These are phyloP conservation scores for Cichladusa arquata DNA, from an alignment of 2,113 vertebrate species.

Conservation along the genomic window DNA sequence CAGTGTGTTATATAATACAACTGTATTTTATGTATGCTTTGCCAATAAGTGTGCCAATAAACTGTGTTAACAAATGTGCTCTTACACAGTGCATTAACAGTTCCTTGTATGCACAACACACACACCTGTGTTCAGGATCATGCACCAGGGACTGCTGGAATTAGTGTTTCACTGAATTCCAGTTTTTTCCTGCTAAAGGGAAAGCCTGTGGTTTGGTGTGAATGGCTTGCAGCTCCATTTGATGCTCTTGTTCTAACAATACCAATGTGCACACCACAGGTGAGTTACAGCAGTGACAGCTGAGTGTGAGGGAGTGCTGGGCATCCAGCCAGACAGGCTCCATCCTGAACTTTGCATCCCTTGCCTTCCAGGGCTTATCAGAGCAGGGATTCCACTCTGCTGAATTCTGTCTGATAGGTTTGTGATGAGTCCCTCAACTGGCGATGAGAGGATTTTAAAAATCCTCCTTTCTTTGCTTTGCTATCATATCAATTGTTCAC, in stretches of 20 bases:
- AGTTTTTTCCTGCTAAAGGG: background rate
- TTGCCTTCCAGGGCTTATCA: background rate
- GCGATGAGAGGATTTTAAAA: background rate
- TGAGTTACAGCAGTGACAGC: background rate
- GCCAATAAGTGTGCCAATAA: slow-evolving; percentile 99
- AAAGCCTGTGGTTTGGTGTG: background rate
- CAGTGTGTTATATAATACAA: slow-evolving; percentile 92
- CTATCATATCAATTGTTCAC: background rate
- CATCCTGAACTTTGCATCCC: background rate
- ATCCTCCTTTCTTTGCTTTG: background rate
- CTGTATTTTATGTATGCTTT: slow-evolving; percentile 99
- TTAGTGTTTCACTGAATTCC: background rate
- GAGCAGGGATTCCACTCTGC: background rate
- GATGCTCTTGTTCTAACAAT: background rate
- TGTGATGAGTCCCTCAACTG: background rate
- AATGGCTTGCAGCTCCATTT: background rate
- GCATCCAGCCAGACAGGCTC: background rate
- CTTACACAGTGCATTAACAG: background rate
- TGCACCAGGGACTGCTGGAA: background rate
- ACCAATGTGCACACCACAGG: background rate
- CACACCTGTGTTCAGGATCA: background rate
- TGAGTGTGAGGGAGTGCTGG: background rate
- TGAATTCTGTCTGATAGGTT: background rate
- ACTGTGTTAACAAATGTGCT: slow-evolving; percentile 85
- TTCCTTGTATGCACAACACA: background rate